Base-by-base conservation (phyloP, 2,113 vertebrate species). In the Raphicerus campestris region DNA sequence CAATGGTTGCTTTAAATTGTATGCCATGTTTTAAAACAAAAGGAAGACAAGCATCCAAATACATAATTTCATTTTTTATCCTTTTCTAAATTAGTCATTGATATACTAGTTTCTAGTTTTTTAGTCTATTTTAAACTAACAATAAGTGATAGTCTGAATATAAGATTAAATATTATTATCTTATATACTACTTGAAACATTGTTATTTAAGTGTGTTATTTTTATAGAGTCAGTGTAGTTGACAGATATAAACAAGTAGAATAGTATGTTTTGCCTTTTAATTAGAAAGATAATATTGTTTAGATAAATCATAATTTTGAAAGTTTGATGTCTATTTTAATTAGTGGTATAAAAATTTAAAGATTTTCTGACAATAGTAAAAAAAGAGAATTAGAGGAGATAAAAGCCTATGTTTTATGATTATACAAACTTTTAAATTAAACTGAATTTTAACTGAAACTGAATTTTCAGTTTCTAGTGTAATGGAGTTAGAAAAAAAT, bases 311-410 rank as follows among this genome's bases (percentile, higher is more conserved):
- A 30, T 61, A 53, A 88, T 94, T 95, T 93, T 97, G 35, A 81
- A 70, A 95, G 32, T 53, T 22, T 80, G 14, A 82, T 91, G 35
- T 96, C 83, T 97, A 63, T 26, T 80, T 97, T 95, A 60, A 91
- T 35, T 96, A 84, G 28, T 73, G 87, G 87, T 96, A 95, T 98
- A 97, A 98, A 93, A n/a, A 94, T 96, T 24, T 51, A 86, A 75
- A 51, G 35, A 47, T 82, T 84, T 73, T 86, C 53, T 92, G 95
- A 63, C 4, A 91, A 35, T 1, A 30, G 15, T 80, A 15, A 77
- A 95, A 30, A 94, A 92, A 58, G 42, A 93, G 32, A 94, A 73
- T 93, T 58, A 70, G 13, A 80, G 26, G 32, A 35, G 17, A 39
- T 85, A 86, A 82, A 42, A 77, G 6, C 4, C 28, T 94, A 42